These are phyloP conservation scores for Chelonus formosanus DNA, from an alignment of 2,888 invertebrate genomes.

Conservation along the genomic window DNA sequence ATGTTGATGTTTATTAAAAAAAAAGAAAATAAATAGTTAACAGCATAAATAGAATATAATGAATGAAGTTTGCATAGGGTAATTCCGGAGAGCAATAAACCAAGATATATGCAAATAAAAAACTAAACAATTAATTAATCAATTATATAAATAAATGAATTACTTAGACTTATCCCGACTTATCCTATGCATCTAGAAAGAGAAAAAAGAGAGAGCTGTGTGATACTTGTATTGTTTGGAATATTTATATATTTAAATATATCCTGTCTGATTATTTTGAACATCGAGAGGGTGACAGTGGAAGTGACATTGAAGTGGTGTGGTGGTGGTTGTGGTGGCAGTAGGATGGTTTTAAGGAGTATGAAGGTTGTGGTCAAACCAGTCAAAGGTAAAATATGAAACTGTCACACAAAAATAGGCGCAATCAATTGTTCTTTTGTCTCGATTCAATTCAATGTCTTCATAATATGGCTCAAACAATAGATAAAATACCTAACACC, in stretches of 20 bases:
- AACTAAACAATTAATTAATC: constrained; percentile 28
- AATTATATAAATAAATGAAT: constrained; percentile 38
- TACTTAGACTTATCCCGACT: constrained; percentile 3
- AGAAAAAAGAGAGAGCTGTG: constrained; percentile 13
- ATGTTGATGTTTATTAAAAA: too few species aligned
- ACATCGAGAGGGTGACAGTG: constrained; percentile 28
- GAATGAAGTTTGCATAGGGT: constrained; percentile 13
- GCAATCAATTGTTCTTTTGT: constrained; percentile 10
- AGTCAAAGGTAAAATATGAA: constrained; percentile 19
- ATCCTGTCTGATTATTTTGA: constrained; percentile 4
- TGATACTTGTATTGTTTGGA: constrained; percentile 18
- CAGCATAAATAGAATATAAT: too few species aligned
- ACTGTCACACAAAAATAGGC: constrained; percentile 19
- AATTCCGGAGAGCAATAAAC: neutral
- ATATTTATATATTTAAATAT: neutral
- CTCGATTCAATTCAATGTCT: neutral
- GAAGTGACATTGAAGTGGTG: constrained; percentile 40
- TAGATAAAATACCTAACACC: neutral
- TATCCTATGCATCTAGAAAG: constrained; percentile 22
- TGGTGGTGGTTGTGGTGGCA: constrained; percentile 42
- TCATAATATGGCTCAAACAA: too few species aligned
- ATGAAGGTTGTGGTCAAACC: constrained; percentile 26
- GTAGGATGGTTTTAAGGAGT: constrained; percentile 37
- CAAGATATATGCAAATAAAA: constrained; percentile 5
- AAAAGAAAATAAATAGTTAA: too few species aligned